phyloP scores from a whole-genome alignment of 2,113 vertebrate genomes.

The Microtus montanus region DNA sequence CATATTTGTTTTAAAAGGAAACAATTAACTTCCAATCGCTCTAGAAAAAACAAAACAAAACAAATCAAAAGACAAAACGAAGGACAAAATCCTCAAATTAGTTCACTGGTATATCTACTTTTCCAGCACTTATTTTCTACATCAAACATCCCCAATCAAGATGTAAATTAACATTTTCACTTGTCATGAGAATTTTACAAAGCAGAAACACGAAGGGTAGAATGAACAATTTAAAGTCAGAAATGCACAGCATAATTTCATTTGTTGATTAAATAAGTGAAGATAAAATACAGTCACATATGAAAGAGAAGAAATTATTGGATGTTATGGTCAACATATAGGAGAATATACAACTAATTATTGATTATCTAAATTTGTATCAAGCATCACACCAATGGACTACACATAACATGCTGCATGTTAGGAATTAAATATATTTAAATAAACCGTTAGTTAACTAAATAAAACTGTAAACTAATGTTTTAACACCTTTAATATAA shows the following conservation, averaged over 20 bases:
- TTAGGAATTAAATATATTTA: not conserved
- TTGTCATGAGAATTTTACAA: conserved; percentile 8
- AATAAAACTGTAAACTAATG: not conserved
- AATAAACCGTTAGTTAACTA: not conserved
- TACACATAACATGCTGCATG: not conserved
- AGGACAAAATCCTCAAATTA: conserved; percentile 59
- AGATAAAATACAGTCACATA: not conserved
- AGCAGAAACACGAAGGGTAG: not conserved
- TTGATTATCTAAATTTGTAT: not conserved
- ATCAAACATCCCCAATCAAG: conserved; percentile 64
- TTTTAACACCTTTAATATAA: not conserved
- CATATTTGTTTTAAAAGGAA: conserved; percentile 90
- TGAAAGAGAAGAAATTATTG: conserved; percentile 18
- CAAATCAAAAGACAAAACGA: not conserved
- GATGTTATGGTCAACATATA: not conserved
- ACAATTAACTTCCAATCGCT: conserved; percentile 87
- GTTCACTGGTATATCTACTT: conserved; percentile 82
- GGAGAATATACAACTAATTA: not conserved
- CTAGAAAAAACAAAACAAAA: conserved; percentile 55
- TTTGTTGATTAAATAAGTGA: not conserved
- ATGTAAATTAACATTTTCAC: conserved; percentile 57
- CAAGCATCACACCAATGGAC: not conserved
- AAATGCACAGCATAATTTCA: not conserved
- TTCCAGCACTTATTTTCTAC: conserved; percentile 47
- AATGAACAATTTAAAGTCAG: not conserved